A percentile compares a stretch with the other conserved stretches of the same genome.
Evolutionary conservation across 1,140 invertebrate genomes (phyloP).

Genomic region (Leptinotarsa texana): DNA sequence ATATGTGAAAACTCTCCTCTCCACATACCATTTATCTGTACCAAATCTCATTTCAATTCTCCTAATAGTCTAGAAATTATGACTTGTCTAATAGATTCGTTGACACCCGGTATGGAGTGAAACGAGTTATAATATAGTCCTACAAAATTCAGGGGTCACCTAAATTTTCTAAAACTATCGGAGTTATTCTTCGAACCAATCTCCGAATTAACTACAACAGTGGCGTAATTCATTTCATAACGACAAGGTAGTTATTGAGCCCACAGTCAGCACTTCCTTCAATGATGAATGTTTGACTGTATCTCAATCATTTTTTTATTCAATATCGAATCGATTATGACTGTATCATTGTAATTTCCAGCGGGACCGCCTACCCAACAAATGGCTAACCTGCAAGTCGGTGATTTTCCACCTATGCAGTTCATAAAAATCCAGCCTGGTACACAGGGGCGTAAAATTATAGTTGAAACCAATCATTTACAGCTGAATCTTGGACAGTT

Average conservation of each 20-base stretch:
- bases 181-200: too few species aligned
- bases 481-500: slow-evolving; percentile 58
- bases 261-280: neutral
- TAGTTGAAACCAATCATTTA: slow-evolving; percentile 64
- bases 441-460: slow-evolving; percentile 55
- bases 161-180: too few species aligned
- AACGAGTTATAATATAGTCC: too few species aligned
- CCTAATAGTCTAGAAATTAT: too few species aligned
- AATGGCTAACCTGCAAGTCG: neutral
- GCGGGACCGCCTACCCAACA: neutral
- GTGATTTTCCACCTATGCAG: slow-evolving; percentile 10
- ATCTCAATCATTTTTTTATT: neutral
- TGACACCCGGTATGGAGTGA: too few species aligned
- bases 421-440: slow-evolving; percentile 47
- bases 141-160: too few species aligned
- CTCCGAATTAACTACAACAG: too few species aligned
- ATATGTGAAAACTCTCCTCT: too few species aligned
- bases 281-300: neutral
- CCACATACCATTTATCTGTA: too few species aligned
- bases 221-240: too few species aligned
- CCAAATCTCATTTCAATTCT: too few species aligned
- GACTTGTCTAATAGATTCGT: too few species aligned
- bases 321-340: neutral
- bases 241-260: neutral
- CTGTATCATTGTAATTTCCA: neutral